Conservation (phyloP, 2,113 vertebrate genomes). For the Leptosomus discolor region DNA sequence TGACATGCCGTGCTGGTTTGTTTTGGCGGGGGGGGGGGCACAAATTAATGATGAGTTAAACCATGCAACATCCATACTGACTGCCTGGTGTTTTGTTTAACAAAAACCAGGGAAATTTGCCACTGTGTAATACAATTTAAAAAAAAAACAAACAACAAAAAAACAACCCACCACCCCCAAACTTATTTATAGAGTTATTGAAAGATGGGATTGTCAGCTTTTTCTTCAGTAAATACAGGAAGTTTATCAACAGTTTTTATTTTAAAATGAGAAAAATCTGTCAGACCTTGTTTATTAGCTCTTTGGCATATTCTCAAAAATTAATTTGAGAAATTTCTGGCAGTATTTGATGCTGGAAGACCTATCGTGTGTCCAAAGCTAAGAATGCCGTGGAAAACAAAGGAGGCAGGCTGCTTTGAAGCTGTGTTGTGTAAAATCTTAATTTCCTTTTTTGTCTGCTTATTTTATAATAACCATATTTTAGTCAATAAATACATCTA, state of each 20-base stretch:
- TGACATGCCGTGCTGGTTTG: background rate
- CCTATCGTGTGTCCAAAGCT: background rate
- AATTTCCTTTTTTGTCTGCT: background rate
- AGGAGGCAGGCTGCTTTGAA: background rate
- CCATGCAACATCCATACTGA: rapidly evolving
- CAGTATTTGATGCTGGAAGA: background rate
- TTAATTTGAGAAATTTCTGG: background rate
- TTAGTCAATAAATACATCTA: background rate
- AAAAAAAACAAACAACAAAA: background rate
- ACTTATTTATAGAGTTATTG: background rate
- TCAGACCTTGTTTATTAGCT: background rate
- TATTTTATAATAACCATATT: background rate
- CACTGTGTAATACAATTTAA: background rate
- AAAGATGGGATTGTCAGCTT: background rate
- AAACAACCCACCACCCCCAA: too few relatives aligned
- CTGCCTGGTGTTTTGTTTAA: background rate
- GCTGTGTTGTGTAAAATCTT: background rate
- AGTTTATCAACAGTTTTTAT: background rate
- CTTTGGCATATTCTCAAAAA: background rate
- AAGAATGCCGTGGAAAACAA: background rate
- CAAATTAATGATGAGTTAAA: background rate
- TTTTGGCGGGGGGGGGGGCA: rapidly evolving
- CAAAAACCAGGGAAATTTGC: background rate
- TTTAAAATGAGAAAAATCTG: background rate
- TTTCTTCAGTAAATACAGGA: background rate